Percentiles rank a stretch among this genome's conserved stretches.
Evolutionary conservation across 1,140 invertebrate species (phyloP).

Genomic region (Heliconius congener): DNA sequence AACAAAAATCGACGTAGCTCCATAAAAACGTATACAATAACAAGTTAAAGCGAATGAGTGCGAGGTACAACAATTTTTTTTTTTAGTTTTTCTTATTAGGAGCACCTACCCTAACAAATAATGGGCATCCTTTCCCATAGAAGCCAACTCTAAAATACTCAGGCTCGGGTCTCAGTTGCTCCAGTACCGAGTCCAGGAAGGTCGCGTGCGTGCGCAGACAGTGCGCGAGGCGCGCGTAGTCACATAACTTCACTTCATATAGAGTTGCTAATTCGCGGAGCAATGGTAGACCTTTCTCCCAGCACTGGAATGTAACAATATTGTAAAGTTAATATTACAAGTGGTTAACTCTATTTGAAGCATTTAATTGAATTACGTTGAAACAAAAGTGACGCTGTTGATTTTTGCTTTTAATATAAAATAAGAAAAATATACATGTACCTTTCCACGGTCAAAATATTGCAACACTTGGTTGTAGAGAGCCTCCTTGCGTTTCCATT

Average conservation of each 20-base stretch:
- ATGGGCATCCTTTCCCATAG: constrained; percentile 95
- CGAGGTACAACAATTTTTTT: too few relatives aligned
- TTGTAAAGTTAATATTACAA: too few relatives aligned
- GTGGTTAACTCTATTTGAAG: not conserved
- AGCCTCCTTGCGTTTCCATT: constrained; percentile 96
- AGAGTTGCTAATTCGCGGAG: constrained; percentile 95
- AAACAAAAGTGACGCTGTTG: too few relatives aligned
- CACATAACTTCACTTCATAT: constrained; percentile 94
- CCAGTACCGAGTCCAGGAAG: constrained; percentile 95
- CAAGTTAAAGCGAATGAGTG: too few relatives aligned
- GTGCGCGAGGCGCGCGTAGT: constrained; percentile 93
- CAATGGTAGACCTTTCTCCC: constrained; percentile 97
- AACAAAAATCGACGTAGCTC: too few relatives aligned
- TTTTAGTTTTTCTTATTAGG: too few relatives aligned
- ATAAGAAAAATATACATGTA: constrained; percentile 55
- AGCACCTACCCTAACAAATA: constrained; percentile 91
- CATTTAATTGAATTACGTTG: too few relatives aligned
- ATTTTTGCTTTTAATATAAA: too few relatives aligned
- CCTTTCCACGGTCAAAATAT: constrained; percentile 97
- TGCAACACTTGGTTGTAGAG: constrained; percentile 95
- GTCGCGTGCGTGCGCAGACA: constrained; percentile 92
- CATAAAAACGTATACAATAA: too few relatives aligned
- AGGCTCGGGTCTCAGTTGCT: constrained; percentile 92
- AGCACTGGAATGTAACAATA: constrained; percentile 83
- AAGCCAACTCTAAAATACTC: constrained; percentile 99